Conservation (phyloP, 2,113 vertebrate species). For the Phyllopteryx taeniolatus region DNA sequence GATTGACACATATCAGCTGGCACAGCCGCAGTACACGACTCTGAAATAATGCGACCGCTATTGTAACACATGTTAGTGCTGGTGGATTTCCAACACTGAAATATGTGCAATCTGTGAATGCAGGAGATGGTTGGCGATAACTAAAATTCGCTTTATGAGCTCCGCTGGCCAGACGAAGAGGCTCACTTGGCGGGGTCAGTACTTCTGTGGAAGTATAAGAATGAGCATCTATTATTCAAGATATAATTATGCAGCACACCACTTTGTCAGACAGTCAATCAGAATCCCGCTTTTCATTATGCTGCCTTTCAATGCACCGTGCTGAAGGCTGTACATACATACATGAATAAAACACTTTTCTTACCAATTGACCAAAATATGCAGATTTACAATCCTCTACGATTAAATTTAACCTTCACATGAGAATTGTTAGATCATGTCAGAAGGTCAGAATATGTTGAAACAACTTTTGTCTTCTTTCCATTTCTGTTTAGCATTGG, state of each 20-base stretch:
- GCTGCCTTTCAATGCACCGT: constrained; percentile 57
- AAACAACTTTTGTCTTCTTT: too few species aligned
- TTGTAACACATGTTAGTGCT: constrained; percentile 17
- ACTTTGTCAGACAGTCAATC: constrained; percentile 73
- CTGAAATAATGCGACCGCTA: constrained; percentile 21
- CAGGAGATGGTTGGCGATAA: background rate
- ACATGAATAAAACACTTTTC: background rate
- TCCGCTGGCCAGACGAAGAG: constrained; percentile 32
- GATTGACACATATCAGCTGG: constrained; percentile 22
- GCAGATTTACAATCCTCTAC: constrained; percentile 9
- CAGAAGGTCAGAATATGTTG: background rate
- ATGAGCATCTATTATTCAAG: constrained; percentile 76
- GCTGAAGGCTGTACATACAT: constrained; percentile 45
- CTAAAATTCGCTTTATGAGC: constrained; percentile 14
- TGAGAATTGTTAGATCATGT: constrained; percentile 65
- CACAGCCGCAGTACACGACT: constrained; percentile 1
- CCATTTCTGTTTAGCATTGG: background rate
- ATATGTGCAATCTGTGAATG: constrained; percentile 23
- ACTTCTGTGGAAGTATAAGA: constrained; percentile 54
- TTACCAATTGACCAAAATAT: background rate
- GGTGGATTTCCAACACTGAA: constrained; percentile 13
- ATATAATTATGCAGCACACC: constrained; percentile 71
- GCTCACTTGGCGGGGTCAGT: constrained; percentile 29
- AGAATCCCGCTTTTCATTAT: constrained; percentile 74
- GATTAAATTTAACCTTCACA: constrained; percentile 66